Evolutionary conservation across 2,888 invertebrate genomes (phyloP), one percentile per base, ranked within the genome.

Genomic region (Tetramorium bicarinatum): DNA sequence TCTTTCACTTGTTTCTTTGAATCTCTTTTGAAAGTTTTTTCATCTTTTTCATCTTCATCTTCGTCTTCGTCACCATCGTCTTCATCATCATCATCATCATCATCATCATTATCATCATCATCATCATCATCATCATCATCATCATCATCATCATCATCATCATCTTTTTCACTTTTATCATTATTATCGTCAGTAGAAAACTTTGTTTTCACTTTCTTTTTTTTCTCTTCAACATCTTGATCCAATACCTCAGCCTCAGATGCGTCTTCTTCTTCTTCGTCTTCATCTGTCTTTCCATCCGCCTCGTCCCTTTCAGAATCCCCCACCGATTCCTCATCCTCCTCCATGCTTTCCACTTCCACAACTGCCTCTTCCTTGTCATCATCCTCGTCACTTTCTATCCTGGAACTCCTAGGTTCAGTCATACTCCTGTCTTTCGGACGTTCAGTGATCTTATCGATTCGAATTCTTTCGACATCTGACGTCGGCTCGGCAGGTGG

Each of bases 71-170:
- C 83, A 25, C 95, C 87, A 25, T 87, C 80, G 4, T 87, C 83
- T 75, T 86, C 86, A 21, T 87, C 88, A 15, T 84, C 80, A 34
- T 89, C 87, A 9, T 87, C 85, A 15, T 89, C 86, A 21, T 86
- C 86, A 7, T 88, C 86, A 21, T 90, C 91, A 2, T 93, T 91
- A 71, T 93, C 93, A 85, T 93, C 93, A 34, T 95, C 94, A n/a
- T n/a, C n/a, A n/a, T n/a, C n/a, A n/a, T n/a, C n/a, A n/a, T n/a
- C n/a, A n/a, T n/a, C n/a, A n/a, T n/a, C n/a, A n/a, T n/a, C n/a
- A n/a, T n/a, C n/a, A n/a, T n/a, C n/a, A n/a, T n/a, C n/a, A 83
- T 94, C 94, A 47, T 91, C 80, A 76, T 62, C 66, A 3, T 77
- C 84, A 86, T 86, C 59, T 3, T 59, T 15, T 25, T 59, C 29